These are phyloP conservation scores for Pseudocheirus occidentalis DNA, from an alignment of 2,797 vertebrate genomes.

Conservation along the genomic window DNA sequence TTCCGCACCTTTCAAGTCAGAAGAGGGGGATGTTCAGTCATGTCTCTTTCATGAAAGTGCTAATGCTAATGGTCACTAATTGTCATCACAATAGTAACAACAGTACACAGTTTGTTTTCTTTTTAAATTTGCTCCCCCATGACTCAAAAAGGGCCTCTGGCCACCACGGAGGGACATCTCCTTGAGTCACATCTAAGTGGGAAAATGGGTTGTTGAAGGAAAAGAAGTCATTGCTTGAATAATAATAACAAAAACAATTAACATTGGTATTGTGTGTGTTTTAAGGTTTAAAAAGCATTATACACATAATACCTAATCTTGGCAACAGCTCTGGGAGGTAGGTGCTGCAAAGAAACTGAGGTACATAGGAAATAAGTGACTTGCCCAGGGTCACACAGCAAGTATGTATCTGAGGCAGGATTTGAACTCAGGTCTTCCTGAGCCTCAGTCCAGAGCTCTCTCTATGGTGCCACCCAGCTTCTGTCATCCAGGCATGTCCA, in stretches of 20 bases:
- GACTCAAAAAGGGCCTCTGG: neutral
- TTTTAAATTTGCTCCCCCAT: neutral
- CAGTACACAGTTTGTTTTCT: neutral
- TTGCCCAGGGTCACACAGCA: neutral
- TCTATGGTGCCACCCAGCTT: neutral
- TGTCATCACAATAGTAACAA: too few species aligned
- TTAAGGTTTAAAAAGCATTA: neutral
- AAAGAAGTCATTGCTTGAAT: neutral
- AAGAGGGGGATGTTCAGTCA: neutral
- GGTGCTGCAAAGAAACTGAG: neutral
- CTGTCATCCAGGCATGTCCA: neutral
- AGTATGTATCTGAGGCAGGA: neutral
- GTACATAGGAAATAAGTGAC: neutral
- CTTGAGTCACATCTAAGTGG: neutral
- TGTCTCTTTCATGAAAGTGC: neutral
- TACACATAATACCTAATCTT: neutral
- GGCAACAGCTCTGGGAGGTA: neutral
- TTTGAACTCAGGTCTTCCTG: neutral
- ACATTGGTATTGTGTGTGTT: neutral
- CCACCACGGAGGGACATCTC: neutral
- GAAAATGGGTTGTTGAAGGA: neutral
- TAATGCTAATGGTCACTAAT: neutral
- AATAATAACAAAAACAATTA: neutral
- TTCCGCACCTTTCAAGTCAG: neutral
- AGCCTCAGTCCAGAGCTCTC: neutral